A percentile compares a stretch with the other conserved stretches of the same genome.
phyloP scores from a whole-genome alignment of 2,888 invertebrate genomes.

The Hirtodrosophila cameraria region DNA sequence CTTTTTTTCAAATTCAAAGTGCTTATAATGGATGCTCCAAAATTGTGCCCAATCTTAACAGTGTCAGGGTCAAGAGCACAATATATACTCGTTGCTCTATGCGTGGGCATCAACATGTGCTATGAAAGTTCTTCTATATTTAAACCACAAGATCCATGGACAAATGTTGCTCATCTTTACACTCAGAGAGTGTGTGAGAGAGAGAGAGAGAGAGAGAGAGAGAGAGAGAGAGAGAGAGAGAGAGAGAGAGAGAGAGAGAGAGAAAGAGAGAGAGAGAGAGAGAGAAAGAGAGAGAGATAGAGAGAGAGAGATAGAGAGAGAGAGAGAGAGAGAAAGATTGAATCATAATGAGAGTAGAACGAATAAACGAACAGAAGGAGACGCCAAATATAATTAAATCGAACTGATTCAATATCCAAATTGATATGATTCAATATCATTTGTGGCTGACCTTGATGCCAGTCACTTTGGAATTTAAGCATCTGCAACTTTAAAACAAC shows the following conservation, averaged over 20 bases:
- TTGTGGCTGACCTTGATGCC: constrained; percentile 40
- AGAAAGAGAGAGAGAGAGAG: too few relatives aligned
- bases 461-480: constrained; percentile 26
- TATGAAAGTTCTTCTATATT: constrained; percentile 29
- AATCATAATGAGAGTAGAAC: background rate
- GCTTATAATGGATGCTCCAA: background rate
- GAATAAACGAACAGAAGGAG: background rate
- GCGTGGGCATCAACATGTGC: constrained; percentile 16
- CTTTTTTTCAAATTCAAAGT: background rate
- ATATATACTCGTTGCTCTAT: background rate
- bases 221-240: background rate
- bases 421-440: constrained; percentile 18
- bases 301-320: background rate
- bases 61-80: constrained; percentile 62
- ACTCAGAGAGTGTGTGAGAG: too few relatives aligned
- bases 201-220: background rate
- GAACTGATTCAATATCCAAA: constrained; percentile 11
- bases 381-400: background rate
- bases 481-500: constrained; percentile 24
- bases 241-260: background rate
- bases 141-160: constrained; percentile 25
- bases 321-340: background rate
- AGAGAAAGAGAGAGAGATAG: background rate
- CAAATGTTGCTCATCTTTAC: constrained; percentile 6
- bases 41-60: constrained; percentile 10